Evolutionary conservation across 2,113 vertebrate genomes (phyloP), one percentile per base, ranked within the genome.

Genomic region (Antechinus flavipes): DNA sequence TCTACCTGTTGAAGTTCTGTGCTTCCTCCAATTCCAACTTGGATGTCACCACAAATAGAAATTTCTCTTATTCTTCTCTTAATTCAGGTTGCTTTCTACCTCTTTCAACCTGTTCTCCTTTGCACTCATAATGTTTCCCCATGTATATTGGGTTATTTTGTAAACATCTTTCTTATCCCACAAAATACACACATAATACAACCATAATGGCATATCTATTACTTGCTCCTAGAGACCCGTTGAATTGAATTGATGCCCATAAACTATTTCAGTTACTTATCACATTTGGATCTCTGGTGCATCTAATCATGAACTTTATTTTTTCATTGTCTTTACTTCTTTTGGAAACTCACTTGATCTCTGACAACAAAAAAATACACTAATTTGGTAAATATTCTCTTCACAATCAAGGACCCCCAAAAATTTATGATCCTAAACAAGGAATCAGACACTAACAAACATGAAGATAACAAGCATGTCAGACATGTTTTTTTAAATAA

Each of bases 271-370:
- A 84, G 25, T 54, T 49, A 46, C 54, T 91, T 58, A 92, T 92
- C 54, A 94, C 90, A 93, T 89, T 30, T 89, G 54, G 42, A 92
- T n/a, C 91, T 89, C 42, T 94, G 84, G 25, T 93, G 25, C 84
- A 19, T 50, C 50, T 95, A 94, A 89, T 68, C 61, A 84, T 94
- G 53, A 24, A 61, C 16, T 11, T 12, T 61, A 49, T 54, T 23
- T 3, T 11, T 19, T 19, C 91, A 0, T 55, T 76, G 90, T 92
- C 46, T 91, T 25, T 84, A 42, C 35, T 84, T 84, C 16, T 26
- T 2, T 22, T 91, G 0, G 42, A 58, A 93, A 90, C n/a, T 47
- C 35, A 92, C 50, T 93, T 96, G 50, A 68, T 55, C 89, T 92
- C 19, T 90, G 84, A 90, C 47, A 52, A 14, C 11, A 84, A 52